A percentile compares a stretch with the other conserved stretches of the same genome.
phyloP scores from a whole-genome alignment of 2,113 vertebrate genomes.

The Platichthys stellatus region DNA sequence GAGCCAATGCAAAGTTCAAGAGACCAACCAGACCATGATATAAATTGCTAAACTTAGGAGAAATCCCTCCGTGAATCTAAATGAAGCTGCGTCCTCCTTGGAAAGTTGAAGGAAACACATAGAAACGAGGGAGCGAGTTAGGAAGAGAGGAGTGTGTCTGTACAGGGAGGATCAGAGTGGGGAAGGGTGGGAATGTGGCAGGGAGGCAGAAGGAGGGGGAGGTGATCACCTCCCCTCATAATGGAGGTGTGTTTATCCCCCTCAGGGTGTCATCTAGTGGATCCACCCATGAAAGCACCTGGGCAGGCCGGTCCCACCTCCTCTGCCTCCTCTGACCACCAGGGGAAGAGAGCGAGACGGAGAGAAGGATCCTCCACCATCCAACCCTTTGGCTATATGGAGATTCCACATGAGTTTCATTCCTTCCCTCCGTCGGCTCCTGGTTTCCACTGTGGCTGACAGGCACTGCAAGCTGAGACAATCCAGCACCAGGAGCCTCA shows the following conservation, averaged over 20 bases:
- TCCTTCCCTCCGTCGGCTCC: conserved; percentile 50
- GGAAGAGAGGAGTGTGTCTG: conserved; percentile 31
- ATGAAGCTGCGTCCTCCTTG: neutral
- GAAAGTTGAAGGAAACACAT: neutral
- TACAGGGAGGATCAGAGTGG: conserved; percentile 38
- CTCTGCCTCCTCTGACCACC: conserved; percentile 25
- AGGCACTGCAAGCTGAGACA: conserved; percentile 57
- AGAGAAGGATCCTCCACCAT: neutral
- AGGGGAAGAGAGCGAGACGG: conserved; percentile 18
- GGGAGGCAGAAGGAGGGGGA: conserved; percentile 16
- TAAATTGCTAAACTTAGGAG: conserved; percentile 20
- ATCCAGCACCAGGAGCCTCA: conserved; percentile 66
- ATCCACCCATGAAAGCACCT: conserved; percentile 50
- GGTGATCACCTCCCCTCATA: conserved; percentile 20
- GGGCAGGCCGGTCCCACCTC: conserved; percentile 15
- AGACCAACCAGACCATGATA: neutral
- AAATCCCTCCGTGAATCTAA: conserved; percentile 38
- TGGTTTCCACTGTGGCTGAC: conserved; percentile 49
- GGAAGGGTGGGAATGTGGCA: conserved; percentile 43
- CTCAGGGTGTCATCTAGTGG: conserved; percentile 26
- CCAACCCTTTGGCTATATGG: conserved; percentile 27
- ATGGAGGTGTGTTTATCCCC: conserved; percentile 44
- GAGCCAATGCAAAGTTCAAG: neutral
- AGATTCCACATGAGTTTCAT: conserved; percentile 56
- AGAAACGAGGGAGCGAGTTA: neutral